These are phyloP conservation scores for Craseonycteris thonglongyai DNA, from an alignment of 2,113 vertebrate genomes.

Conservation along the genomic window DNA sequence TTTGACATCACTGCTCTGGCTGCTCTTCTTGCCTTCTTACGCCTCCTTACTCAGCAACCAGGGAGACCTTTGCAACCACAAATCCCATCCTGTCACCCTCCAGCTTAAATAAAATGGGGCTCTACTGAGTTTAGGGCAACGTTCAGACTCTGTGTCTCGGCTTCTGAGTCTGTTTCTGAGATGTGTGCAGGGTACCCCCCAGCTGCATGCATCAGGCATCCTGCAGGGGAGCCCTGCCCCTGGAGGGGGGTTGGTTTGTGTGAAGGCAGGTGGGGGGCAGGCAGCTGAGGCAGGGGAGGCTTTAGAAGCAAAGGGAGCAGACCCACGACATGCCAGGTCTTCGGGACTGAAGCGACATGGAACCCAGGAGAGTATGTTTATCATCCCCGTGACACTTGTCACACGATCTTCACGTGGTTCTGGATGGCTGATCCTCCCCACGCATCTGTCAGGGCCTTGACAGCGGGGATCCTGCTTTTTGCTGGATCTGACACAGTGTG, in stretches of 20 bases:
- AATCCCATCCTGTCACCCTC: background rate
- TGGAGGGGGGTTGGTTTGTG: too few relatives aligned
- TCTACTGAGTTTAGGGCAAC: background rate
- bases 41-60: background rate
- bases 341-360: accelerated
- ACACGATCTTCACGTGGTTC: background rate
- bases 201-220: too few relatives aligned
- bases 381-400: background rate
- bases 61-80: background rate
- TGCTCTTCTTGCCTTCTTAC: background rate
- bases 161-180: background rate
- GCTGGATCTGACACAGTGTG: too few relatives aligned
- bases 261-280: background rate
- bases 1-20: background rate
- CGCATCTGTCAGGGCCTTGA: accelerated
- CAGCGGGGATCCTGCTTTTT: background rate
- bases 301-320: background rate
- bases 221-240: background rate
- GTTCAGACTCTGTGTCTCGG: background rate
- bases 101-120: background rate
- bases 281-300: background rate
- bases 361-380: accelerated
- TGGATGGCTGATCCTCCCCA: too few relatives aligned
- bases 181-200: background rate
- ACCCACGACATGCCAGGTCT: accelerated